phyloP scores from a whole-genome alignment of 1,140 invertebrate species.

The Drosophila paulistorum region DNA sequence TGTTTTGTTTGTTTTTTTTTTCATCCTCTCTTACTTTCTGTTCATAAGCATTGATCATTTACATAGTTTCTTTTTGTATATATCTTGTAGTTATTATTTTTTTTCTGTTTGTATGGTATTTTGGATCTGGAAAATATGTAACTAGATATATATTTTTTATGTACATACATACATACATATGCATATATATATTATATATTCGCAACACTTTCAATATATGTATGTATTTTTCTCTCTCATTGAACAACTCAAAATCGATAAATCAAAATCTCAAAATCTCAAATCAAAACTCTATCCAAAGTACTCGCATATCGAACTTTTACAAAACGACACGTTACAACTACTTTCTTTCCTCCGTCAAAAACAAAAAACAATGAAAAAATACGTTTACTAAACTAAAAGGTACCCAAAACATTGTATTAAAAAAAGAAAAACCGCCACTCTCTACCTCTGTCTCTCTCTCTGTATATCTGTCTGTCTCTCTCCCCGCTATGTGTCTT shows the following conservation, averaged over 20 bases:
- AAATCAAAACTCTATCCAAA: conserved; percentile 55
- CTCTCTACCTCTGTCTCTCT: not conserved
- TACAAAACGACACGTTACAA: conserved; percentile 85
- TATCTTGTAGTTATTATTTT: not conserved
- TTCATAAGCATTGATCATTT: conserved; percentile 4
- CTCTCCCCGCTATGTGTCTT: not conserved
- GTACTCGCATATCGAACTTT: conserved; percentile 75
- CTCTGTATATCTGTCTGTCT: not conserved
- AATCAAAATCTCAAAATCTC: conserved; percentile 26
- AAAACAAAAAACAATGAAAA: conserved; percentile 60
- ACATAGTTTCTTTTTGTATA: conserved; percentile 1
- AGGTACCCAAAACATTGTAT: conserved; percentile 83
- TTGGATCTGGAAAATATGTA: conserved; percentile 3
- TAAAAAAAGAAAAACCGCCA: conserved; percentile 41
- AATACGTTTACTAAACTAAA: conserved; percentile 82
- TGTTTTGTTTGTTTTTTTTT: conserved; percentile 10
- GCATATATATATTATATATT: conserved; percentile 8
- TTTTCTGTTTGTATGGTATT: conserved; percentile 27
- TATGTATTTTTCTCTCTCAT: conserved; percentile 35
- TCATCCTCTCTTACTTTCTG: conserved; percentile 5
- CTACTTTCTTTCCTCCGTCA: conserved; percentile 83
- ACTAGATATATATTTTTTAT: not conserved
- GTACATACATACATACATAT: conserved; percentile 1
- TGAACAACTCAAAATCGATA: conserved; percentile 19
- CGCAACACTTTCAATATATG: conserved; percentile 9